Evolutionary conservation across 2,113 vertebrate genomes (phyloP).

Genomic region (Stigmatopora nigra): DNA sequence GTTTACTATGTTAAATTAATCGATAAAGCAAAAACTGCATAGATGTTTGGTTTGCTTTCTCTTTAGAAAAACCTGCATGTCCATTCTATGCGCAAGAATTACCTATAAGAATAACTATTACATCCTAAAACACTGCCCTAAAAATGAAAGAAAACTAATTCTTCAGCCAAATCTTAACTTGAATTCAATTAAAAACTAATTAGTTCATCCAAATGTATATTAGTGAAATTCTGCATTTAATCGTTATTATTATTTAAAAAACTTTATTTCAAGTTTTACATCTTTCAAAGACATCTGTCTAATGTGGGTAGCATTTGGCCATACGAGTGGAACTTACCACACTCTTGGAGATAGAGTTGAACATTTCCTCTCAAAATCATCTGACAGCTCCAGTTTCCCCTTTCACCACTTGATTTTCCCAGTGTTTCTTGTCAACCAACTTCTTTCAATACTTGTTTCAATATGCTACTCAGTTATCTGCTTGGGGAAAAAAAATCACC

Average conservation of each 20-base stretch:
- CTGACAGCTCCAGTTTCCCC: neutral
- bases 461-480: neutral
- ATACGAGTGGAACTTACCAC: constrained; percentile 33
- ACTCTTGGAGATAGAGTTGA: constrained; percentile 33
- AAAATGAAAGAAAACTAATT: too few species aligned
- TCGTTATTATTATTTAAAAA: neutral
- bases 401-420: neutral
- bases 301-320: neutral
- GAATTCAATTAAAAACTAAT: neutral
- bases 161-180: neutral
- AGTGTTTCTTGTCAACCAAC: neutral
- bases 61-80: too few species aligned
- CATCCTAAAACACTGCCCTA: too few species aligned
- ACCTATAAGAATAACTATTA: too few species aligned
- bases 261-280: neutral
- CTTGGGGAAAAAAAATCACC: neutral
- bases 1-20: too few species aligned
- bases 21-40: too few species aligned
- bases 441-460: neutral
- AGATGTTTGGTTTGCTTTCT: too few species aligned
- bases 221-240: neutral
- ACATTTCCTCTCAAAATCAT: constrained; percentile 35
- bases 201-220: neutral
- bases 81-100: too few species aligned
- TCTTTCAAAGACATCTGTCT: neutral